Base-by-base conservation (phyloP, 2,113 vertebrate genomes). In the Crotophaga sulcirostris region DNA sequence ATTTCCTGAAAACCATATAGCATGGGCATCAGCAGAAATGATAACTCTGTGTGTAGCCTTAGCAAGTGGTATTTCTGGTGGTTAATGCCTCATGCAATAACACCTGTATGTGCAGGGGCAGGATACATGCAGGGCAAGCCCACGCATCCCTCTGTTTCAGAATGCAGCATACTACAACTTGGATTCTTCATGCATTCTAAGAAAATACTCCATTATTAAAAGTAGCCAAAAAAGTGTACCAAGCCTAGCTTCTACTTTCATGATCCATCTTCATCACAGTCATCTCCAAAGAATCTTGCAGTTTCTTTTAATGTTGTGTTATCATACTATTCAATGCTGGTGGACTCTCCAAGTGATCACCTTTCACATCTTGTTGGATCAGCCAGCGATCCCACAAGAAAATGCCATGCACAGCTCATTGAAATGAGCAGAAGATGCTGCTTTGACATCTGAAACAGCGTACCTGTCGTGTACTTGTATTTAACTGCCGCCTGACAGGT, bases 401-500 rank as follows among this genome's bases (percentile, higher is more conserved):
- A 94, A 83, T 96, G 90, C 89, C 87, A 83, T 88, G 68, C 67
- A 47, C 75, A 40, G 52, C 83, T 95, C 88, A 92, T 60, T 93
- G 96, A 93, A 97, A 95, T 94, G 87, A 87, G 62, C 87, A 87
- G 96, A 96, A 93, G 96, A 84, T 87, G 96, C 96, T 92, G 86
- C 88, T 96, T 92, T 81, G 96, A 94, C 88, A 93, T 67, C 94
- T 60, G 96, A 97, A 94, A 75, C 83, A 83, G 88, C 85, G 36
- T 95, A 78, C 68, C 73, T 93, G 79, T 96, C 0, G 56, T 73
- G 80, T 96, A 64, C 90, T 92, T 95, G 83, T 96, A 84, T 94
- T 94, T 96, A 97, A 76, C 90, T 96, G 88, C 94, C 85, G 78
- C 74, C 76, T 96, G 92, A 94, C 93, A 97, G 96, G 96, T 97